Conservation (phyloP, 2,888 invertebrate genomes). For the Drosophila anomelani region DNA sequence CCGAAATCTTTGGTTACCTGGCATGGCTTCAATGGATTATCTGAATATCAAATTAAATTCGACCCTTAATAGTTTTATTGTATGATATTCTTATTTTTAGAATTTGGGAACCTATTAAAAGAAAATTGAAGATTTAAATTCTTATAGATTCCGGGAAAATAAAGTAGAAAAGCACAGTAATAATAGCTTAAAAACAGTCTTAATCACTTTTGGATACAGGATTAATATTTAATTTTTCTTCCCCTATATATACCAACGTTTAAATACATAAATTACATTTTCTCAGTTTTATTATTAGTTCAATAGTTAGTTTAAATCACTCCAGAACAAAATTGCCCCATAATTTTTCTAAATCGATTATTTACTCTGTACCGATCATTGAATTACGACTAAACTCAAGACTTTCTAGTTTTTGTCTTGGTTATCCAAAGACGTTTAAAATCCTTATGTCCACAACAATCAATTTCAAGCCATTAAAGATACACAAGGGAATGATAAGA, state of each 20-base stretch:
- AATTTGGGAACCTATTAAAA: no score
- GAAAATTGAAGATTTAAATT: neutral
- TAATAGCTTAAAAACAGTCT: neutral
- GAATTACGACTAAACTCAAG: neutral
- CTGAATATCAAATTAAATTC: neutral
- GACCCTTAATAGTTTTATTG: neutral
- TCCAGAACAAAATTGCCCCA: neutral
- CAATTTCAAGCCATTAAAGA: constrained; percentile 4
- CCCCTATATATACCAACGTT: neutral
- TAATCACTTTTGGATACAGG: no score
- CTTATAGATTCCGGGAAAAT: no score
- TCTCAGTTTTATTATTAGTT: no score
- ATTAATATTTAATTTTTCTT: neutral
- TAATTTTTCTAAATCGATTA: neutral
- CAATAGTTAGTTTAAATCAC: neutral
- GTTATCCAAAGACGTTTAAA: neutral
- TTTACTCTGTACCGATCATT: neutral
- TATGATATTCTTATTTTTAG: neutral
- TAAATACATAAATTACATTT: neutral
- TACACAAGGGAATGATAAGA: constrained; percentile 20
- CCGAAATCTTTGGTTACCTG: constrained; percentile 10
- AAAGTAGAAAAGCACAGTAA: neutral
- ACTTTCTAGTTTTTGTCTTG: neutral
- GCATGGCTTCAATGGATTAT: constrained; percentile 10
- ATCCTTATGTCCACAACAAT: constrained; percentile 17